Evolutionary conservation across 2,797 vertebrate genomes (phyloP).

Genomic region (Parotocinclus haroldoi): DNA sequence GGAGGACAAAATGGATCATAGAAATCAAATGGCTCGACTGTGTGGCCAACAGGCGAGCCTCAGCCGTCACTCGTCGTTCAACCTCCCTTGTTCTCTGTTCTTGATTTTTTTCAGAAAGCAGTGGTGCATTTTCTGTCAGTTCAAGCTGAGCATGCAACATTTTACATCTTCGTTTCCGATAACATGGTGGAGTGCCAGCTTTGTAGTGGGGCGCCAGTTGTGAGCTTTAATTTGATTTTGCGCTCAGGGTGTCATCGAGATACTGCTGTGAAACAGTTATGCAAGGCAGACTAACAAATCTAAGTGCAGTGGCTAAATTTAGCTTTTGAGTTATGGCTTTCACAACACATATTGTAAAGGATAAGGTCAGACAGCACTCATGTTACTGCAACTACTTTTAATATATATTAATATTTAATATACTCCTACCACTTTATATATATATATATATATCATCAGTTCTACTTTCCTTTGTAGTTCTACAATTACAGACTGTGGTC

Average conservation of each 20-base stretch:
- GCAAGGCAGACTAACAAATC: too few relatives aligned
- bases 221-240: too few relatives aligned
- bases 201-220: background rate
- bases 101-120: slow-evolving; percentile 4
- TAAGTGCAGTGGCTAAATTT: slow-evolving; percentile 21
- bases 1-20: background rate
- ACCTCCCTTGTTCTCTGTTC: background rate
- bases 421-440: too few relatives aligned
- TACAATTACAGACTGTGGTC: too few relatives aligned
- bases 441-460: too few relatives aligned
- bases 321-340: slow-evolving; percentile 1
- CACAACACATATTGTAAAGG: slow-evolving; percentile 3
- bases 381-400: too few relatives aligned
- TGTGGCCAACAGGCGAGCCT: slow-evolving; percentile 15
- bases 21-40: background rate
- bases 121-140: too few relatives aligned
- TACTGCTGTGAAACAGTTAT: too few relatives aligned
- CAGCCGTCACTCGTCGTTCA: background rate
- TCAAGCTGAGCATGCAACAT: too few relatives aligned
- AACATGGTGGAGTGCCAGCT: background rate
- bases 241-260: too few relatives aligned
- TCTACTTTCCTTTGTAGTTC: too few relatives aligned
- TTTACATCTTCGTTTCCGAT: background rate
- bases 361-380: slow-evolving; percentile 26
- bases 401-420: too few relatives aligned